Evolutionary conservation across 1,140 invertebrate species (phyloP), one percentile per base, ranked within the genome.

Genomic region (Drosophila takahashii): DNA sequence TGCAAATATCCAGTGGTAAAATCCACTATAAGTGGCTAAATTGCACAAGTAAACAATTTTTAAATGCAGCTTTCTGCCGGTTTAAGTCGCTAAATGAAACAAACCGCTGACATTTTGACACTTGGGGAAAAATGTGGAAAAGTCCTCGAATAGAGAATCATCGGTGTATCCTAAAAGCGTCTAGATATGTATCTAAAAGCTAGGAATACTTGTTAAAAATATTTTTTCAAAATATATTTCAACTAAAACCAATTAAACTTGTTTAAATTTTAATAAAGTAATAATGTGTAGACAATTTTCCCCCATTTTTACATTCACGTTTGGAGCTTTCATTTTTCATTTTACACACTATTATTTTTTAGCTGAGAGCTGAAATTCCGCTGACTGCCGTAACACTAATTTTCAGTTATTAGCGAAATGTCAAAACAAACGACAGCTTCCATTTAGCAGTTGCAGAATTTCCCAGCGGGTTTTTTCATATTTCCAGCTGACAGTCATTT

Each of bases 341-440:
- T 62, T 26, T 32, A 13, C 36, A 51, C 42, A 51, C 16, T n/a
- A 13, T 59, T 51, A 34, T 15, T 45, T 59, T 65, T 66, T 37
- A 32, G 22, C 13, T 50, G 50, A 32, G 48, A 65, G 34, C 13
- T 59, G 13, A 42, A 61, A 47, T 50, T 51, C 16, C 36, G 47
- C 50, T 74, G 77, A 61, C 81, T 77, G 64, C 54, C 41, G 42
- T 72, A 79, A 72, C 50, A 76, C 65, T 81, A 83, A 87, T 86
- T 83, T 89, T 77, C 71, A 77, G 79, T 84, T 83, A 87, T 87
- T 89, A 87, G 76, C 51, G 48, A 56, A 87, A 77, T 89, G 83
- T 87, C 84, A 79, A 77, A 86, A 83, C 79, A 89, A 83, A 77
- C 86, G 78, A 76, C 61, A 89, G 59, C 44, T 57, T 32, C 60